Evolutionary conservation across 1,140 invertebrate genomes (phyloP), one percentile per base, ranked within the genome.

Genomic region (Cydia strobilella): DNA sequence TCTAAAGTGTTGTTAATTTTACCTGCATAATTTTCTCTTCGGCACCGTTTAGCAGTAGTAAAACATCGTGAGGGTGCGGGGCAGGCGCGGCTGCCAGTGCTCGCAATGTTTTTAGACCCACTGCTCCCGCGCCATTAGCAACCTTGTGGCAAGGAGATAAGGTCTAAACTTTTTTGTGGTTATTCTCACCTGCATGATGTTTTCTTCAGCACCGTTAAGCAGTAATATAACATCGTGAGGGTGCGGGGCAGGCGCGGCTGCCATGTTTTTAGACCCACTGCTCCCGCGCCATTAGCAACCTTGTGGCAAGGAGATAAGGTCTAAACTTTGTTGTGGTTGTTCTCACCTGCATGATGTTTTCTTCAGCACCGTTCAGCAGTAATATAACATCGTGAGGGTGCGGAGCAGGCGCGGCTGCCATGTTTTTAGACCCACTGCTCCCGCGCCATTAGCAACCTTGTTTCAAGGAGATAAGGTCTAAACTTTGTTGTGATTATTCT

Each of bases 201-300:
- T 98, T 94, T 99, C 98, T 93, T 99, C 98, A 59, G 97, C 98
- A 62, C 98, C 97, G 93, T 98, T 98, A 84, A 98, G 97, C 48
- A 98, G 94, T 86, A 98, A 97, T 39, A 98, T 94, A 66, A 98
- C 95, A 84, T 96, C 95, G 92, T 97, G 95, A 69, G 89, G 88
- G 72, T 97, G 91, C 12, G 95, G 93, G 48, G 90, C 90, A 31
- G 93, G 87, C 4, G 94, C 92, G 75, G 95, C 94, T 84, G 93
- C 94, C 78, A 99, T 39, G 97, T 94, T 94, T 99, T 98, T 84
- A 99, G 91, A 97, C 98, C 97, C 63, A 98, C 96, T 10, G 96
- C 97, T 80, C 97, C 98, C 48, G 97, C 97, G 76, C 96, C 96
- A 94, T 98, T 27, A 27, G 27, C 27, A 27, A 27, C 27, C 27